These are phyloP conservation scores for Zele albiditarsus DNA, from an alignment of 2,888 invertebrate genomes.

Conservation along the genomic window DNA sequence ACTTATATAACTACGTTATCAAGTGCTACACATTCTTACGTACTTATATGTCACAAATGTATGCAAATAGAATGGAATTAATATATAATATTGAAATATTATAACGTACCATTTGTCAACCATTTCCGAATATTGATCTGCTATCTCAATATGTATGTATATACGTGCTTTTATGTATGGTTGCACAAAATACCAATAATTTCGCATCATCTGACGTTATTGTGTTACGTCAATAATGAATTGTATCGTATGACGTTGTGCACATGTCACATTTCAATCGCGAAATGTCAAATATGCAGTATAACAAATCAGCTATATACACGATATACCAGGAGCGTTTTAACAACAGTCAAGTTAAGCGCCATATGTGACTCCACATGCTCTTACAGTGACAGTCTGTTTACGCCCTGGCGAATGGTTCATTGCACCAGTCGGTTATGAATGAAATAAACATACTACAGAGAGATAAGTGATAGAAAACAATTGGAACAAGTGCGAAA, in stretches of 20 bases:
- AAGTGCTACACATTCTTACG: no score
- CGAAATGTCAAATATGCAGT: slow-evolving; percentile 31
- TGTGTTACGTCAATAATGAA: not conserved
- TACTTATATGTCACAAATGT: no score
- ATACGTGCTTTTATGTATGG: slow-evolving; percentile 36
- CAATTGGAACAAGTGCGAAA: not conserved
- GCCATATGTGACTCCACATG: slow-evolving; percentile 68
- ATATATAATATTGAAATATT: no score
- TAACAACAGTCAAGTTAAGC: slow-evolving; percentile 67
- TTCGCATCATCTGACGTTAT: not conserved
- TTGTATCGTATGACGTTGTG: slow-evolving; percentile 58
- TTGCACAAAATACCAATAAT: slow-evolving; percentile 25
- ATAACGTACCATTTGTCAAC: no score
- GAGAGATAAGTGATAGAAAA: not conserved
- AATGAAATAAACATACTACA: not conserved
- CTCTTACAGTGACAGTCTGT: slow-evolving; percentile 30
- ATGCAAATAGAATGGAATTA: no score
- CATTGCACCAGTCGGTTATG: slow-evolving; percentile 30
- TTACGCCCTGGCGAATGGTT: slow-evolving; percentile 47
- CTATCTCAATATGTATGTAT: not conserved
- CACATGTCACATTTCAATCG: slow-evolving; percentile 56
- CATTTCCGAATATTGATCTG: no score
- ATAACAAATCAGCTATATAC: slow-evolving; percentile 65
- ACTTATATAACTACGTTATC: no score
- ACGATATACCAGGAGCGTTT: slow-evolving; percentile 61